Conservation (phyloP, 1,140 invertebrate species). For the Listronotus oregonensis region DNA sequence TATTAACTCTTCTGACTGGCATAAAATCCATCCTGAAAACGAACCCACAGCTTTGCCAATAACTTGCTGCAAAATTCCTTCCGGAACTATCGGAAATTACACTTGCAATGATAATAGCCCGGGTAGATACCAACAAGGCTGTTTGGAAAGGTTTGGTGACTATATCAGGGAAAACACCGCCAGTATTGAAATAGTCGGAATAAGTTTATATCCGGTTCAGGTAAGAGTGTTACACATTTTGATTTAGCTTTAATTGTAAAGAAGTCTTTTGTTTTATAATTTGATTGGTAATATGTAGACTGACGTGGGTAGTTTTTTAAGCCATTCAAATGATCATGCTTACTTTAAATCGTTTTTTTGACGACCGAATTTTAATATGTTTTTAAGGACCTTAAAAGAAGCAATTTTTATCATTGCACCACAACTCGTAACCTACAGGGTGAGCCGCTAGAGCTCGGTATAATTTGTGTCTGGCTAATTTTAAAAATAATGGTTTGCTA, state of each 20-base stretch:
- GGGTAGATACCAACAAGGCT: constrained; percentile 58
- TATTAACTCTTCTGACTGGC: constrained; percentile 66
- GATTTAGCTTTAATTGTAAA: no score
- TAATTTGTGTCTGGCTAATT: no score
- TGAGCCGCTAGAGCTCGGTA: no score
- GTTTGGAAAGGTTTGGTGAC: constrained; percentile 63
- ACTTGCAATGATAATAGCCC: constrained; percentile 53
- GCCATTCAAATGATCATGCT: no score
- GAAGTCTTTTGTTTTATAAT: constrained; percentile 3
- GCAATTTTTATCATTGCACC: no score
- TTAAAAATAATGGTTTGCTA: no score
- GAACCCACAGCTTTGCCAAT: constrained; percentile 58
- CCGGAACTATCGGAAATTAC: constrained; percentile 56
- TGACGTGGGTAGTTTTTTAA: no score
- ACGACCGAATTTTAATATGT: no score
- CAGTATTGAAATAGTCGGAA: constrained; percentile 73
- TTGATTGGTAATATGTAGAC: neutral
- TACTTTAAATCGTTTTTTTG: no score
- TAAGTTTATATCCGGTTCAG: constrained; percentile 77
- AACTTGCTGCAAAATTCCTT: constrained; percentile 64
- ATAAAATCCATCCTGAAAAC: constrained; percentile 11
- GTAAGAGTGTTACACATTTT: constrained; percentile 53
- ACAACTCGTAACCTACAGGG: no score
- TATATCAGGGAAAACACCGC: constrained; percentile 71
- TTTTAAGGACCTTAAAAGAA: no score